Percentiles rank a stretch among this genome's conserved stretches.
Evolutionary conservation across 2,113 vertebrate genomes (phyloP).

Genomic region (Hymenochirus boettgeri): DNA sequence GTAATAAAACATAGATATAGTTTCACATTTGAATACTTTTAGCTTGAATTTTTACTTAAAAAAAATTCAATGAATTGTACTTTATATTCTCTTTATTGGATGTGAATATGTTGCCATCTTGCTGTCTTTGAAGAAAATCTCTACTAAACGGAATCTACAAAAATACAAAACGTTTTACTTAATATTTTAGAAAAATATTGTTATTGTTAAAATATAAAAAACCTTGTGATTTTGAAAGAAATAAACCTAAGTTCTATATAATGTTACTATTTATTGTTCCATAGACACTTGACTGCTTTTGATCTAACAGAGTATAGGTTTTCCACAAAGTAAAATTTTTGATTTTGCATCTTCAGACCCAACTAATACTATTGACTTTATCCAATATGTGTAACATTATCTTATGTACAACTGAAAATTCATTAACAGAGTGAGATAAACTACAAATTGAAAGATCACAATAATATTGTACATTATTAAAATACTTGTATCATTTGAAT

Average conservation of each 20-base stretch:
- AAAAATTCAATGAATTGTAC: too few species aligned
- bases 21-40: too few species aligned
- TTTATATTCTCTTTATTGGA: too few species aligned
- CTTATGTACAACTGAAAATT: conserved; percentile 20
- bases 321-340: background rate
- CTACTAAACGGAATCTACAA: too few species aligned
- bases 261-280: background rate
- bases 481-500: conserved; percentile 43
- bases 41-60: too few species aligned
- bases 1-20: too few species aligned
- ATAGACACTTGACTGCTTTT: background rate
- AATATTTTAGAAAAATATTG: too few species aligned
- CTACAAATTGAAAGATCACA: conserved; percentile 41
- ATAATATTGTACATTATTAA: conserved; percentile 44
- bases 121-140: too few species aligned
- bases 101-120: too few species aligned
- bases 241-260: background rate
- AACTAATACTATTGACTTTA: background rate
- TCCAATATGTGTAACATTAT: background rate
- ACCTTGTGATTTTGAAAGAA: background rate
- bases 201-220: too few species aligned
- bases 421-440: conserved; percentile 36
- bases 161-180: too few species aligned
- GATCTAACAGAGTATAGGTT: conserved; percentile 1
- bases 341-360: background rate